Evolutionary conservation across 2,888 invertebrate genomes (phyloP).

Genomic region (Acanthoscelides obtectus): DNA sequence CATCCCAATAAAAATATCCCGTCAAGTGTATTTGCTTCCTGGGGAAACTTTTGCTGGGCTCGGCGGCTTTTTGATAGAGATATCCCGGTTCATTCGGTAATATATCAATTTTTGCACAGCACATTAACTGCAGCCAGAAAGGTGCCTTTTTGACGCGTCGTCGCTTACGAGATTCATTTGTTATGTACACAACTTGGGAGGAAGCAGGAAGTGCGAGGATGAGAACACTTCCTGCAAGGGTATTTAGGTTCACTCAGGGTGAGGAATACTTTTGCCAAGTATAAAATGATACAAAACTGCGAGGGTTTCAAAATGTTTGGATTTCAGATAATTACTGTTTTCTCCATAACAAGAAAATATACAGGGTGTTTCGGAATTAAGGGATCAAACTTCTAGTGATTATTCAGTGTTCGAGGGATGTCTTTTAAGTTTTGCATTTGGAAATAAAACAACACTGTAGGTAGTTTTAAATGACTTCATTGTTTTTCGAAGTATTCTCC

Average conservation of each 20-base stretch:
- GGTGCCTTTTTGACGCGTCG: not conserved
- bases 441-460: too few relatives aligned
- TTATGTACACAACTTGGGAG: not conserved
- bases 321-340: too few relatives aligned
- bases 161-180: not conserved
- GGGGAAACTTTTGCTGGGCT: not conserved
- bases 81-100: not conserved
- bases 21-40: not conserved
- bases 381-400: too few relatives aligned
- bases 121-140: not conserved
- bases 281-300: too few relatives aligned
- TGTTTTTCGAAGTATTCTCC: too few relatives aligned
- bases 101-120: not conserved
- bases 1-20: not conserved
- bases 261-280: too few relatives aligned
- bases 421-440: too few relatives aligned
- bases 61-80: not conserved
- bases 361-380: too few relatives aligned
- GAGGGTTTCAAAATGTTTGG: too few relatives aligned
- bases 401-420: too few relatives aligned
- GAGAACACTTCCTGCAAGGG: not conserved
- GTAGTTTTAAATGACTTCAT: too few relatives aligned
- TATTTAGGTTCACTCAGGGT: not conserved
- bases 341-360: too few relatives aligned
- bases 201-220: not conserved